Percentiles rank a stretch among this genome's conserved stretches.
phyloP scores from a whole-genome alignment of 2,797 vertebrate species.

The Leucoraja ocellata region DNA sequence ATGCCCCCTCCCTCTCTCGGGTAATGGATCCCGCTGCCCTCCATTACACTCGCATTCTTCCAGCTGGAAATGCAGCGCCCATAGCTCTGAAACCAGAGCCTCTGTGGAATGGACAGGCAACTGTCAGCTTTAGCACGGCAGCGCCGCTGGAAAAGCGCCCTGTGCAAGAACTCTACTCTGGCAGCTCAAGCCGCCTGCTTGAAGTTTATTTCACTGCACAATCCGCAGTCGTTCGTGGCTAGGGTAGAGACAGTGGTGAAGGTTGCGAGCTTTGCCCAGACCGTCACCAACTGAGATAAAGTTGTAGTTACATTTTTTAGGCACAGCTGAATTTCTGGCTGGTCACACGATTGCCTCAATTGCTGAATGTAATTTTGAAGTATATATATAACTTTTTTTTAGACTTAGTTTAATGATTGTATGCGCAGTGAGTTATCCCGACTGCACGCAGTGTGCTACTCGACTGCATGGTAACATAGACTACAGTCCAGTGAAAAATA shows the following conservation, averaged over 20 bases:
- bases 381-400: neutral
- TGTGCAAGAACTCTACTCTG: neutral
- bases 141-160: neutral
- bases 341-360: neutral
- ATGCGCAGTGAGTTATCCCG: neutral
- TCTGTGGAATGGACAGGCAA: neutral
- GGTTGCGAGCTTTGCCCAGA: neutral
- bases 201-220: neutral
- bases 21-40: constrained; percentile 17
- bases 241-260: no score
- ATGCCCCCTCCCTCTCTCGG: neutral
- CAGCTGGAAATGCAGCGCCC: constrained; percentile 18
- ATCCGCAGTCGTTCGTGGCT: neutral
- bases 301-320: neutral
- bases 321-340: neutral
- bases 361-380: neutral
- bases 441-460: neutral
- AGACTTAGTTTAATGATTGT: neutral
- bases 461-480: neutral
- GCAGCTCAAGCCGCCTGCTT: neutral
- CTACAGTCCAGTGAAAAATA: neutral
- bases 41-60: constrained; percentile 21
- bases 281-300: neutral
- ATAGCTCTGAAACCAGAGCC: constrained; percentile 27
- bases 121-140: constrained; percentile 22